Evolutionary conservation across 2,888 invertebrate genomes (phyloP).

Genomic region (Noctua fimbriata): DNA sequence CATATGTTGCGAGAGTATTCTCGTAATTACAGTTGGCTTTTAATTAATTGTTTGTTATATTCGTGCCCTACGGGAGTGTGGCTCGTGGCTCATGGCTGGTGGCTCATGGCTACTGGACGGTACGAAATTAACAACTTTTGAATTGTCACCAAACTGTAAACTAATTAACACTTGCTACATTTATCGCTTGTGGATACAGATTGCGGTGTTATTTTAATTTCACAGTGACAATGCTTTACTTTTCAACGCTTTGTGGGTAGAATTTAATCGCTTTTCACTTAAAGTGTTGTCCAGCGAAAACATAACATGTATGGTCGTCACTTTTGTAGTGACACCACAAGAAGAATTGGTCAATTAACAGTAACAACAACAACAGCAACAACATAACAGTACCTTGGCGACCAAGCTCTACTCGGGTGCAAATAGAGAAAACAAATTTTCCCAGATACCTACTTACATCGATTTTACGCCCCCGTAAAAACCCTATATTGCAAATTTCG

Average conservation of each 20-base stretch:
- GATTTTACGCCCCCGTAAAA: not conserved
- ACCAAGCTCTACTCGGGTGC: not conserved
- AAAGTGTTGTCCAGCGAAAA: slow-evolving; percentile 6
- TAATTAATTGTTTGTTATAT: slow-evolving; percentile 71
- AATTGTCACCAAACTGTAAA: slow-evolving; percentile 68
- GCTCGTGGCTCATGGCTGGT: slow-evolving; percentile 35
- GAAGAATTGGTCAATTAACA: not conserved
- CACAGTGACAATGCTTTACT: slow-evolving; percentile 36
- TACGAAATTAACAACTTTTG: slow-evolving; percentile 72
- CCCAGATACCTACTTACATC: not conserved
- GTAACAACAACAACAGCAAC: too few relatives aligned
- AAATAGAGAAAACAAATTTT: not conserved
- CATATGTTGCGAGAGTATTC: slow-evolving; percentile 61
- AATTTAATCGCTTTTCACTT: slow-evolving; percentile 42
- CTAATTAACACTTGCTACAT: slow-evolving; percentile 70
- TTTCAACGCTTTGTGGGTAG: slow-evolving; percentile 28
- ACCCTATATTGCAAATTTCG: not conserved
- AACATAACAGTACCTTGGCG: not conserved
- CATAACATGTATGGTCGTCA: slow-evolving; percentile 4
- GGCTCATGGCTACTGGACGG: slow-evolving; percentile 54
- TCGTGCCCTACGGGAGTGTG: slow-evolving; percentile 61
- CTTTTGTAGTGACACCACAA: not conserved
- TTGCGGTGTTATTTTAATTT: slow-evolving; percentile 60
- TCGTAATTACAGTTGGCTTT: slow-evolving; percentile 69
- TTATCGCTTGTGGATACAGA: slow-evolving; percentile 52